Evolutionary conservation across 2,113 vertebrate species (phyloP).

Genomic region (Macaca mulatta): DNA sequence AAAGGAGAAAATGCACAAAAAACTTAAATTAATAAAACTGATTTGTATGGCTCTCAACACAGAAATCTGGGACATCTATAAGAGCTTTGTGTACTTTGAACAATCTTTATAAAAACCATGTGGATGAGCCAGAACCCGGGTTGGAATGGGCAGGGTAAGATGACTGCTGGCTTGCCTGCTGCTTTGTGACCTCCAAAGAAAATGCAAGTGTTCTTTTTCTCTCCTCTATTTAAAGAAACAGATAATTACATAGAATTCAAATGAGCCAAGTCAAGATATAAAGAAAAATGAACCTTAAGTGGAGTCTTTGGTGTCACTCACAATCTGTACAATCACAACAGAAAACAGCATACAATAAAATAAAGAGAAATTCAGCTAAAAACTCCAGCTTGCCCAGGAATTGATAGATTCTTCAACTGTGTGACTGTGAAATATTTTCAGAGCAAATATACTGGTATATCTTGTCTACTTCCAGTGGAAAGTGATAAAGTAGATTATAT

Average conservation of each 20-base stretch:
- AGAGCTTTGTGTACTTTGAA: not conserved
- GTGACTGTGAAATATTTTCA: not conserved
- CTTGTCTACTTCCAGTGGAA: not conserved
- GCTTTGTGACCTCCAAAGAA: not conserved
- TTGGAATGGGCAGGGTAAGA: not conserved
- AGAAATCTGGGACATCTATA: not conserved
- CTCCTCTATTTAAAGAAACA: not conserved
- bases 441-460: not conserved
- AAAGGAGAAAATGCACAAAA: not conserved
- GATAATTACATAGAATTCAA: not conserved
- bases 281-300: conserved; percentile 40
- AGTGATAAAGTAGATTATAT: not conserved
- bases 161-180: not conserved
- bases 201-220: not conserved
- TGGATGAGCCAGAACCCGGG: not conserved
- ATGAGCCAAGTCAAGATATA: not conserved
- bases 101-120: not conserved
- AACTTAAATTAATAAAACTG: not conserved
- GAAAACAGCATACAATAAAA: not conserved
- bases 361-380: not conserved
- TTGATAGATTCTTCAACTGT: not conserved
- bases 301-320: not conserved
- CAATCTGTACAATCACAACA: not conserved
- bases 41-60: not conserved
- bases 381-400: not conserved